Evolutionary conservation across 2,797 vertebrate species (phyloP).

Genomic region (Echiichthys vipera): DNA sequence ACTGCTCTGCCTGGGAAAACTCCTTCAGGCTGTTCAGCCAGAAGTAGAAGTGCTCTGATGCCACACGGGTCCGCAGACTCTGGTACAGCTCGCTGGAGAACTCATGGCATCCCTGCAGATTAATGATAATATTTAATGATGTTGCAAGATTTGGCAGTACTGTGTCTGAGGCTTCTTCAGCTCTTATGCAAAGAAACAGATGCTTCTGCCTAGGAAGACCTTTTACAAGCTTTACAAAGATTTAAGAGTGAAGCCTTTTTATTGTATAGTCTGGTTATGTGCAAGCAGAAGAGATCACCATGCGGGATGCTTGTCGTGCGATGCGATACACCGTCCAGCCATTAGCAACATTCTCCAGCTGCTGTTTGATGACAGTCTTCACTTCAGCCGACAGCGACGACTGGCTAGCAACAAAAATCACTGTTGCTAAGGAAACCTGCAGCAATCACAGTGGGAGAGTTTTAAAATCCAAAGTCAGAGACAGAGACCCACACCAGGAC

Average conservation of each 20-base stretch:
- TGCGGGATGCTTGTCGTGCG: conserved; percentile 96
- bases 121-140: background rate
- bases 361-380: conserved; percentile 94
- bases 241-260: background rate
- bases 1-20: conserved; percentile 96
- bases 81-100: conserved; percentile 97
- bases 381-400: conserved; percentile 92
- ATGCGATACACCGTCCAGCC: conserved; percentile 98
- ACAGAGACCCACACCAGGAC: background rate
- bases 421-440: conserved; percentile 96
- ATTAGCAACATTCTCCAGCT: conserved; percentile 94
- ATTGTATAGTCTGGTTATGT: background rate
- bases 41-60: conserved; percentile 99
- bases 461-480: conserved; percentile 4
- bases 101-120: conserved; percentile 93
- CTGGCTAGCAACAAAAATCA: conserved; percentile 98
- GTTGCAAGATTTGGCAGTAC: background rate
- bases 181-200: background rate
- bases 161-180: background rate
- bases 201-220: background rate
- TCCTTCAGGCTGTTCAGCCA: conserved; percentile 99
- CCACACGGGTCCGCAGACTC: conserved; percentile 95
- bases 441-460: conserved; percentile 2
- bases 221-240: background rate
- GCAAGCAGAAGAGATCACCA: conserved; percentile 80